Evolutionary conservation across 2,797 vertebrate genomes (phyloP).

Genomic region (Tokudaia tokunoshimensis): DNA sequence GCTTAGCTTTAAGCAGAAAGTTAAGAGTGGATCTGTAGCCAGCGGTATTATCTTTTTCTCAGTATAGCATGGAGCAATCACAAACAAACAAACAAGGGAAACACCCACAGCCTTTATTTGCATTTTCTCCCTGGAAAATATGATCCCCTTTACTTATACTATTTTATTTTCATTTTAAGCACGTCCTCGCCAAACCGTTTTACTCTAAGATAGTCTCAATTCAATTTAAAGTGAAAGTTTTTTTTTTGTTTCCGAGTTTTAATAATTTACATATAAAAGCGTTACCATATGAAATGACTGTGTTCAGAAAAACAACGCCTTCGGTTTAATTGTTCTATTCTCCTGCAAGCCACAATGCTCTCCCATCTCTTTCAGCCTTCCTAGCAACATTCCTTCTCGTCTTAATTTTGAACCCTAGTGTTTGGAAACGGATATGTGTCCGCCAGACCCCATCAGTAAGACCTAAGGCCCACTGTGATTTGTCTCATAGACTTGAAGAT

Average conservation of each 20-base stretch:
- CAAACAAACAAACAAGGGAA: slow-evolving; percentile 51
- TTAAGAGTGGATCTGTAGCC: slow-evolving; percentile 69
- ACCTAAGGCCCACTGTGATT: slow-evolving; percentile 73
- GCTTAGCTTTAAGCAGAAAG: slow-evolving; percentile 48
- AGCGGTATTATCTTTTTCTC: slow-evolving; percentile 58
- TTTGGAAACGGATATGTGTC: slow-evolving; percentile 79
- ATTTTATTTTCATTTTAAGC: slow-evolving; percentile 87
- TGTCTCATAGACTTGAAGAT: slow-evolving; percentile 80
- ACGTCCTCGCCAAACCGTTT: slow-evolving; percentile 84
- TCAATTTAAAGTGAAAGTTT: slow-evolving; percentile 88
- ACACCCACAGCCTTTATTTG: slow-evolving; percentile 69
- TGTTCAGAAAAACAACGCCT: slow-evolving; percentile 87
- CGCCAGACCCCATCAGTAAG: slow-evolving; percentile 57
- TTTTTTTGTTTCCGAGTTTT: slow-evolving; percentile 83
- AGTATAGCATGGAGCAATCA: slow-evolving; percentile 60
- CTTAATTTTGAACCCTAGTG: slow-evolving; percentile 85
- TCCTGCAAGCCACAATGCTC: slow-evolving; percentile 80
- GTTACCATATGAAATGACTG: slow-evolving; percentile 87
- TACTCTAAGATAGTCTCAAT: slow-evolving; percentile 87
- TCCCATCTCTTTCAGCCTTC: slow-evolving; percentile 68
- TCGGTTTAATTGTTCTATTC: slow-evolving; percentile 87
- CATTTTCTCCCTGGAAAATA: slow-evolving; percentile 59
- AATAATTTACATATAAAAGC: slow-evolving; percentile 91
- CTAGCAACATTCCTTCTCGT: slow-evolving; percentile 82
- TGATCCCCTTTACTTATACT: slow-evolving; percentile 62